These are phyloP conservation scores for Sphaerodactylus townsendi DNA, from an alignment of 2,113 vertebrate genomes.

Conservation along the genomic window DNA sequence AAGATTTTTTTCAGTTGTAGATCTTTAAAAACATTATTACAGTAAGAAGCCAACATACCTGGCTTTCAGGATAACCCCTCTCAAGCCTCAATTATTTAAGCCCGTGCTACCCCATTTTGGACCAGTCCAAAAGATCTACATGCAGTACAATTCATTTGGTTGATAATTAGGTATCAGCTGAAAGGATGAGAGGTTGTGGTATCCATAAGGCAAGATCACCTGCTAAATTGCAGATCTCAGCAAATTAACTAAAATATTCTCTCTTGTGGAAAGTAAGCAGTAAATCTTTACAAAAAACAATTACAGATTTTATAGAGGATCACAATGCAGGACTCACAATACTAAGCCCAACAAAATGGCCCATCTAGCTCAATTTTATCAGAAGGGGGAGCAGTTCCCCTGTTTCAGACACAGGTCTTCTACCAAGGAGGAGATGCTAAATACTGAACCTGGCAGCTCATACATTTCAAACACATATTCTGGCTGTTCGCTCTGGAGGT, in stretches of 20 bases:
- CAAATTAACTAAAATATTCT: neutral
- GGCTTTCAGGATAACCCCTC: neutral
- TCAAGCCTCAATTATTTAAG: neutral
- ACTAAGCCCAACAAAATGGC: neutral
- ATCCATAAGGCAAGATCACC: neutral
- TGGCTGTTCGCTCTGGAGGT: neutral
- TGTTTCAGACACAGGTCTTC: neutral
- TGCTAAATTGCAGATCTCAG: neutral
- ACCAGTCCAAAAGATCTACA: neutral
- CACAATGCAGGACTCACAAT: neutral
- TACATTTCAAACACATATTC: neutral
- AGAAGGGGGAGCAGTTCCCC: neutral
- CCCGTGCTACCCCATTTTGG: neutral
- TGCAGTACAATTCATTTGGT: neutral
- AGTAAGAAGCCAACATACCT: neutral
- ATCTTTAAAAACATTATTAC: neutral
- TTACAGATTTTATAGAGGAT: neutral
- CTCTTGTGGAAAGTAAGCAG: neutral
- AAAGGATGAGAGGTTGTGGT: too few species aligned
- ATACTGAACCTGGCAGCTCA: neutral
- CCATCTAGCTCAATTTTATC: neutral
- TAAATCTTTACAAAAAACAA: neutral
- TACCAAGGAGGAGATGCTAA: neutral
- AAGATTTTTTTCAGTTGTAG: neutral
- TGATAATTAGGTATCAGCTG: neutral